A percentile compares a stretch with the other conserved stretches of the same genome.
Evolutionary conservation across 2,113 vertebrate species (phyloP).

Genomic region (Chionodraco myersi): DNA sequence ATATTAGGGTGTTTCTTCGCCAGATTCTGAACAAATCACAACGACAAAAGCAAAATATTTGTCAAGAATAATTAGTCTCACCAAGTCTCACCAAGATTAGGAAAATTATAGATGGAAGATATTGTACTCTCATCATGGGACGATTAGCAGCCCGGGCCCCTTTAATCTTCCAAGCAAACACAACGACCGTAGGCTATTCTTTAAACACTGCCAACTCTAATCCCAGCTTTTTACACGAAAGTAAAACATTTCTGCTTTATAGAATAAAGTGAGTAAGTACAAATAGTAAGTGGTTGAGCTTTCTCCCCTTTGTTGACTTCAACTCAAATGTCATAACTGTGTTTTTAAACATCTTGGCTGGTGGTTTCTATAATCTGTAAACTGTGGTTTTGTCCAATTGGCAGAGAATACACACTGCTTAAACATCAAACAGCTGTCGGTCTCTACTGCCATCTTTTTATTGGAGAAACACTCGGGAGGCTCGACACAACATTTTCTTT

Average conservation of each 20-base stretch:
- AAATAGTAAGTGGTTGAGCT: no score
- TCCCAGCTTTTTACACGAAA: background rate
- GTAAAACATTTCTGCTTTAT: background rate
- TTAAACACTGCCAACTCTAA: background rate
- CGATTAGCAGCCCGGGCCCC: background rate
- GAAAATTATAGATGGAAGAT: background rate
- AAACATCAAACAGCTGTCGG: conserved; percentile 73
- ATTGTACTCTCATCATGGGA: background rate
- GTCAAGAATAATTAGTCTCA: background rate
- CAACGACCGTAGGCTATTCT: no score
- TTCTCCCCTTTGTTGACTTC: conserved; percentile 13
- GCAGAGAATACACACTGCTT: conserved; percentile 30
- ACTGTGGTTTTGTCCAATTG: conserved; percentile 62
- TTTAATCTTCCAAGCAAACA: background rate
- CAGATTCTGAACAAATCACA: background rate
- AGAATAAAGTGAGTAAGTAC: no score
- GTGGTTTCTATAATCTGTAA: conserved; percentile 46
- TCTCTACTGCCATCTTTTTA: conserved; percentile 50
- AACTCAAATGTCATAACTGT: conserved; percentile 30
- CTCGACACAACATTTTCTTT: conserved; percentile 44
- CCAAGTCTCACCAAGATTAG: no score
- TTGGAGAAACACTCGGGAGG: conserved; percentile 27
- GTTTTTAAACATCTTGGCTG: conserved; percentile 24
- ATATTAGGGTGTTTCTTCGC: background rate
- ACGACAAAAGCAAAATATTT: background rate